These are phyloP conservation scores for Motacilla alba DNA, from an alignment of 2,113 vertebrate species.

Conservation along the genomic window DNA sequence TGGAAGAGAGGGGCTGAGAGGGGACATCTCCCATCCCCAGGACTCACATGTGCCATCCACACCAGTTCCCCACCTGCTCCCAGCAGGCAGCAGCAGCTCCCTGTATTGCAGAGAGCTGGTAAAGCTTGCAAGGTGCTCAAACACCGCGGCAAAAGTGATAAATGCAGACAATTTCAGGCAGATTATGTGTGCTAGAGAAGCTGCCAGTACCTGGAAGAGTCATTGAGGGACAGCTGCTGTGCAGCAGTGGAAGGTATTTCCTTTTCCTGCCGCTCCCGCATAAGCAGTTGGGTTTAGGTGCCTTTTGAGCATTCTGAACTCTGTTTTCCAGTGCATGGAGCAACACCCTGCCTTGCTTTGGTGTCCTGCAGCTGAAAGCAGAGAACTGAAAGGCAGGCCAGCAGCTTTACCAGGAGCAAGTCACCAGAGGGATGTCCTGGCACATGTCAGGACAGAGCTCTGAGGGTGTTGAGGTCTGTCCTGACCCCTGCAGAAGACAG, in stretches of 20 bases:
- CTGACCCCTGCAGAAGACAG: not conserved
- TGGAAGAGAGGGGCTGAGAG: not conserved
- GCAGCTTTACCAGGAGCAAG: not conserved
- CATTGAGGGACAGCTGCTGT: not conserved
- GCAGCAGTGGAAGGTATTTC: not conserved
- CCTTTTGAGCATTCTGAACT: not conserved
- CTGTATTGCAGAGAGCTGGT: not conserved
- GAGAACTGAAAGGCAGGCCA: not conserved
- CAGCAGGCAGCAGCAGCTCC: not conserved
- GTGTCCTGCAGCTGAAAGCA: not conserved
- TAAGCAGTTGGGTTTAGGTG: not conserved
- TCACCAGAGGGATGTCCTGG: not conserved
- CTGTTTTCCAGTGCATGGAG: not conserved
- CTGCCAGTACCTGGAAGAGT: not conserved
- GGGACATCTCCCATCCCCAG: not conserved
- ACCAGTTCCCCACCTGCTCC: not conserved
- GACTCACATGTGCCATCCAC: rapidly evolving
- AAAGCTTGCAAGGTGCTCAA: not conserved
- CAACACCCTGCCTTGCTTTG: not conserved
- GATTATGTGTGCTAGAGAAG: not conserved
- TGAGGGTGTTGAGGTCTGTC: not conserved
- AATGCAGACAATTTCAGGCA: not conserved
- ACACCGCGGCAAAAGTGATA: not conserved
- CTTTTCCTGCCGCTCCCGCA: rapidly evolving
- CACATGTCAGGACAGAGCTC: not conserved